Evolutionary conservation across 2,113 vertebrate genomes (phyloP).

Genomic region (Apteryx owenii): DNA sequence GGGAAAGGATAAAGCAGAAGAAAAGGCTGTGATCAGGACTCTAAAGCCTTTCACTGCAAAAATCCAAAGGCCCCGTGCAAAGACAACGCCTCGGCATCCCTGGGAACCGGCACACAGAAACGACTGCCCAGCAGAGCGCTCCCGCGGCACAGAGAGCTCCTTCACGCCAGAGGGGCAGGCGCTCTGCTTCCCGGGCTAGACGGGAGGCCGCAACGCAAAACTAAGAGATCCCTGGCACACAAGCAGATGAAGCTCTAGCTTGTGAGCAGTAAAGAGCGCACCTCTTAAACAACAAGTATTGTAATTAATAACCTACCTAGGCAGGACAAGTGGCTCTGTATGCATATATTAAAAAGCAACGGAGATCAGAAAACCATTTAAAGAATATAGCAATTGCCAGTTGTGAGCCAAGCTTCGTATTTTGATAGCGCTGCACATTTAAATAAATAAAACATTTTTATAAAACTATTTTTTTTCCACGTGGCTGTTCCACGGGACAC

Average conservation of each 20-base stretch:
- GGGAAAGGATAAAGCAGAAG: neutral
- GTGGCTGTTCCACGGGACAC: too few species aligned
- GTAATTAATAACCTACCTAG: accelerated
- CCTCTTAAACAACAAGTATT: neutral
- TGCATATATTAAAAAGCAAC: neutral
- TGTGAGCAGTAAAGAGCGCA: neutral
- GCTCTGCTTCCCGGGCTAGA: too few species aligned
- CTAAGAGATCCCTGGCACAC: accelerated
- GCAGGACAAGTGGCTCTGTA: neutral
- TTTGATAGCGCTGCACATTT: accelerated
- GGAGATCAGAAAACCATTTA: neutral
- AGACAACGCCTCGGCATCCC: neutral
- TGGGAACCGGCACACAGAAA: neutral
- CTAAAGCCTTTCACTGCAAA: neutral
- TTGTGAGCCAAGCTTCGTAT: accelerated
- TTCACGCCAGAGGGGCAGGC: neutral
- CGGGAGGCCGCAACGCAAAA: accelerated
- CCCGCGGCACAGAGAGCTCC: neutral
- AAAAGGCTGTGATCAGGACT: accelerated
- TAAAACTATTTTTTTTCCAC: accelerated
- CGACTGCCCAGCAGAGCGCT: neutral
- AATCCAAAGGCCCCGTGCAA: neutral
- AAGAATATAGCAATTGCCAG: accelerated
- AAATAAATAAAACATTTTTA: accelerated
- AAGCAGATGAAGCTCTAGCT: neutral